These are phyloP conservation scores for Eurystomus gularis DNA, from an alignment of 2,113 vertebrate genomes.

Conservation along the genomic window DNA sequence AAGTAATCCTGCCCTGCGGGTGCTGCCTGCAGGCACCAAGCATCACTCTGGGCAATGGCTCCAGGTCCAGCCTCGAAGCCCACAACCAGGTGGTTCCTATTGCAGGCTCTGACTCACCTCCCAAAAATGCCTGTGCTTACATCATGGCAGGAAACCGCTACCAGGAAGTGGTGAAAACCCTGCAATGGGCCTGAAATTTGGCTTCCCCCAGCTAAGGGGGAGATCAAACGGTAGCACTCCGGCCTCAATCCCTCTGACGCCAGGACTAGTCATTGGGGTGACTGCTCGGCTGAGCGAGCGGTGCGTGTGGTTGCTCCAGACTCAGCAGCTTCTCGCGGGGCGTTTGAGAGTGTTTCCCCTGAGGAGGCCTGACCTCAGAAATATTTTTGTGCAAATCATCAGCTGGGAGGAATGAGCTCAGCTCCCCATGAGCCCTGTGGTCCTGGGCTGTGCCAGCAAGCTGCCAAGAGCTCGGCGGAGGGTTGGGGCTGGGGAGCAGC, in stretches of 20 bases:
- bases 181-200: neutral
- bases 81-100: slow-evolving; percentile 11
- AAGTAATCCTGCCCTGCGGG: neutral
- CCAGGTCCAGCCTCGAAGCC: neutral
- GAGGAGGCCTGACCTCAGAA: neutral
- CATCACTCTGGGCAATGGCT: neutral
- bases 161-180: slow-evolving; percentile 2
- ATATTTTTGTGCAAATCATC: neutral
- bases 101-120: slow-evolving; percentile 42
- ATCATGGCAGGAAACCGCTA: slow-evolving; percentile 36
- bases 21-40: neutral
- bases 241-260: neutral
- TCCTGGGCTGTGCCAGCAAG: neutral
- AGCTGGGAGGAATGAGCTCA: slow-evolving; percentile 13
- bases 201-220: neutral
- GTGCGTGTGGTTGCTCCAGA: neutral
- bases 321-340: neutral
- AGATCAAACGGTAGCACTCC: neutral
- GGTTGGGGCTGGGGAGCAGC: neutral
- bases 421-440: neutral
- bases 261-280: neutral
- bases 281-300: neutral
- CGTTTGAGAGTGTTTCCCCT: neutral
- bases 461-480: fast-evolving
- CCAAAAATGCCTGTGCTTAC: neutral